Percentiles rank a stretch among this genome's conserved stretches.
Evolutionary conservation across 1,140 invertebrate genomes (phyloP).

Genomic region (Cardiocondyla obscurior): DNA sequence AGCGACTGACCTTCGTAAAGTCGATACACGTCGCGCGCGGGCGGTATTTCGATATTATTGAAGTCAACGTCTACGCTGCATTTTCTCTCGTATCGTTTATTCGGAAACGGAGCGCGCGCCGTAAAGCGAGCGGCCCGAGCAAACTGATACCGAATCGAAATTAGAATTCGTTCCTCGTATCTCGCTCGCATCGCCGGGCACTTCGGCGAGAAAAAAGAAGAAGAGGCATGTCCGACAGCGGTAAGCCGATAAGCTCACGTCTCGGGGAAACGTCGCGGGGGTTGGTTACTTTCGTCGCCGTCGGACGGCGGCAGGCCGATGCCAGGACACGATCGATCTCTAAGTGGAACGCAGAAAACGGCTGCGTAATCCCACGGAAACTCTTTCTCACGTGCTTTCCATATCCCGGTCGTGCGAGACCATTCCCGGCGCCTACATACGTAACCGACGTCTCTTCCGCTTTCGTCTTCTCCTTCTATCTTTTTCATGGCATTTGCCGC

Average conservation of each 20-base stretch:
- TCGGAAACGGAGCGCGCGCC: neutral
- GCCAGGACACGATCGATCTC: constrained; percentile 50
- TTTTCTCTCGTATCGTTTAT: constrained; percentile 1
- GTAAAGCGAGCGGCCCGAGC: neutral
- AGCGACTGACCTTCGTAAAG: neutral
- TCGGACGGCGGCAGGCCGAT: constrained; percentile 26
- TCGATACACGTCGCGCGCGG: neutral
- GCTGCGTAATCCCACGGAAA: constrained; percentile 57
- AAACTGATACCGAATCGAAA: neutral
- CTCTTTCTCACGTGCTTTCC: constrained; percentile 57
- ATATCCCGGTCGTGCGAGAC: neutral
- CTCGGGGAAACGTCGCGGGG: neutral
- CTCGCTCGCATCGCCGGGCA: neutral
- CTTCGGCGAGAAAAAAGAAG: neutral
- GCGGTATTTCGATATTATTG: constrained; percentile 1
- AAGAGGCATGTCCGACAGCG: neutral
- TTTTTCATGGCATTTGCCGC: constrained; percentile 50
- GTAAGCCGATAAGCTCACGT: constrained; percentile 46
- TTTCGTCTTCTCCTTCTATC: neutral
- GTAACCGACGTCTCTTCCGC: neutral
- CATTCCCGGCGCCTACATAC: constrained; percentile 5
- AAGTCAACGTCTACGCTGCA: neutral
- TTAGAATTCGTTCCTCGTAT: constrained; percentile 38
- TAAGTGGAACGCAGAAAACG: constrained; percentile 12
- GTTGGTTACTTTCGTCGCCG: constrained; percentile 10